These are phyloP conservation scores for Mantis religiosa DNA, from an alignment of 2,888 invertebrate species.

Conservation along the genomic window DNA sequence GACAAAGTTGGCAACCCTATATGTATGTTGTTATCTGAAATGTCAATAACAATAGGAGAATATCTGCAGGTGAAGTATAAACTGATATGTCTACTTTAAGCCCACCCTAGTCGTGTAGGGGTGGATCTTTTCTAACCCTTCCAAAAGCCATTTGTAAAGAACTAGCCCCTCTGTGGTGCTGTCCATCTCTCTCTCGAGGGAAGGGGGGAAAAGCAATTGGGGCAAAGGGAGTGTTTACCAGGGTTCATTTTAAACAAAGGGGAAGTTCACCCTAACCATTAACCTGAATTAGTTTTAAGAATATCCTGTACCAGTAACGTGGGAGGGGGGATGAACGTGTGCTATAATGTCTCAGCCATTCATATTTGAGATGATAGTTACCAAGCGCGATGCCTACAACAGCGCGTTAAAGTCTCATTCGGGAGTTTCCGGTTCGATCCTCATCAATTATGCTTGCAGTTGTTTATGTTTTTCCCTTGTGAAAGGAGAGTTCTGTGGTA, in stretches of 20 bases:
- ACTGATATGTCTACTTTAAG: background rate
- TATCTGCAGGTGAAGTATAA: background rate
- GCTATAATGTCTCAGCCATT: too few species aligned
- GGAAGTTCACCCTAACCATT: background rate
- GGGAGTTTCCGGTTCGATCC: too few species aligned
- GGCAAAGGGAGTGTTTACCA: background rate
- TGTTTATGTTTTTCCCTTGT: too few species aligned
- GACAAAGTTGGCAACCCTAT: too few species aligned
- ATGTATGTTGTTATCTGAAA: too few species aligned
- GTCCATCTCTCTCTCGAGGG: background rate
- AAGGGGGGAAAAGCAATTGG: background rate
- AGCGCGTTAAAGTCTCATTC: too few species aligned
- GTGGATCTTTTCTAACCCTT: background rate
- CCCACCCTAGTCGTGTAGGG: background rate
- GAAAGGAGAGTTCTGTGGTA: too few species aligned
- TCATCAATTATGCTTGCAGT: too few species aligned
- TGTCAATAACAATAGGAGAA: too few species aligned
- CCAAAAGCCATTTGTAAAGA: background rate
- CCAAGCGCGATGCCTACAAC: too few species aligned
- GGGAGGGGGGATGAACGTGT: too few species aligned
- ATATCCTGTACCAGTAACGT: background rate
- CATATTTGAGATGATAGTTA: too few species aligned
- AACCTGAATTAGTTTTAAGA: background rate
- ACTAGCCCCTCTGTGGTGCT: background rate
- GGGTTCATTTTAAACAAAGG: background rate